Percentiles rank a stretch among this genome's conserved stretches.
These are phyloP conservation scores for Psilopogon haemacephalus DNA, from an alignment of 2,113 vertebrate species.

Conservation along the genomic window DNA sequence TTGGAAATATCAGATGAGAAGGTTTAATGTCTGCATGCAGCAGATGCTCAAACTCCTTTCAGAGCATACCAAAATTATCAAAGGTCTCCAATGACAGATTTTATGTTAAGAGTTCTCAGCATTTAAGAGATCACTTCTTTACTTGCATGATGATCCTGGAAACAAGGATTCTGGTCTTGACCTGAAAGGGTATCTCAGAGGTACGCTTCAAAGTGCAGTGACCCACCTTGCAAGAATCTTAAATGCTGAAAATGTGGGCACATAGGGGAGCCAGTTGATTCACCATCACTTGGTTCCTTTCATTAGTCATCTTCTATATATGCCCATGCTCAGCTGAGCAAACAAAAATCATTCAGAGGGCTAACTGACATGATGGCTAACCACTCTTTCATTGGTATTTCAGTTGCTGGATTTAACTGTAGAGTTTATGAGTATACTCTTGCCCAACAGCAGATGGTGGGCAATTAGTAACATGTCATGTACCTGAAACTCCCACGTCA, in stretches of 20 bases:
- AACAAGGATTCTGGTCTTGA: neutral
- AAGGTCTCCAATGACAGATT: neutral
- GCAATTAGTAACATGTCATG: neutral
- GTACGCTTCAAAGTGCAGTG: neutral
- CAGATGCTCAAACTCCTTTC: neutral
- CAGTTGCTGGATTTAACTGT: neutral
- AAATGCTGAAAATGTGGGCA: neutral
- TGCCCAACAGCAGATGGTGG: accelerated
- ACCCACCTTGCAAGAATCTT: neutral
- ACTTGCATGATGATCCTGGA: neutral
- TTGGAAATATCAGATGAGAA: neutral
- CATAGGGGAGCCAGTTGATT: accelerated
- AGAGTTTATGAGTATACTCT: neutral
- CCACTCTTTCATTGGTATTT: neutral
- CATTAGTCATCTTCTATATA: neutral
- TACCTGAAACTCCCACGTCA: neutral
- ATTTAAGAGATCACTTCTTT: neutral
- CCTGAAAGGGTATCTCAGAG: neutral
- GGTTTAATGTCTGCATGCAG: neutral
- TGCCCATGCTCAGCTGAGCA: neutral
- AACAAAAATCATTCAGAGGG: neutral
- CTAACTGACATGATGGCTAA: neutral
- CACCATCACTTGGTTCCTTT: neutral
- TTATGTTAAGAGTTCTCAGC: neutral
- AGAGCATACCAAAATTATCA: neutral